Conservation (phyloP, 2,888 invertebrate genomes). For the Notodonta ziczac region DNA sequence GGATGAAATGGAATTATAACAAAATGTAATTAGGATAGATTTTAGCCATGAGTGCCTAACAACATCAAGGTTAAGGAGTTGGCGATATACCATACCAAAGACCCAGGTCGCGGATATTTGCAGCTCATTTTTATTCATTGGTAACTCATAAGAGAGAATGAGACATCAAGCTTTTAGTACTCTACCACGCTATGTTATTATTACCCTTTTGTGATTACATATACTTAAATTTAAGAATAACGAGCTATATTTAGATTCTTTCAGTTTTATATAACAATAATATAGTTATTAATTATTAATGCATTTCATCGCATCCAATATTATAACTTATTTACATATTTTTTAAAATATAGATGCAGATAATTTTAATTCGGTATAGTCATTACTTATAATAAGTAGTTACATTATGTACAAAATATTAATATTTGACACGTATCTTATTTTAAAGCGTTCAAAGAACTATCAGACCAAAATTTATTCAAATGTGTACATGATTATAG, state of each 20-base stretch:
- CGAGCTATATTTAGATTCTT: neutral
- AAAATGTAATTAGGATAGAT: neutral
- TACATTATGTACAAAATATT: conserved; percentile 17
- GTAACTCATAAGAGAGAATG: neutral
- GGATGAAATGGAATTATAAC: neutral
- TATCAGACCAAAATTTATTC: neutral
- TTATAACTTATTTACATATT: conserved; percentile 7
- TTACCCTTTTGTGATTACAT: neutral
- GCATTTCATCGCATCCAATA: neutral
- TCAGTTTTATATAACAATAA: neutral
- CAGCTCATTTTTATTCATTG: neutral
- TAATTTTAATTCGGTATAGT: conserved; percentile 19
- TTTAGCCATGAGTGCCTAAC: neutral
- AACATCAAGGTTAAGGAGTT: too few species aligned
- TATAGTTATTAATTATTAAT: neutral
- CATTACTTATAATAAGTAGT: conserved; percentile 20
- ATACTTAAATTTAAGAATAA: neutral
- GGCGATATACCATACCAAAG: too few species aligned
- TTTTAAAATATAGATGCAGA: conserved; percentile 9
- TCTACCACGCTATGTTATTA: neutral
- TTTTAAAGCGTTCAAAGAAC: neutral
- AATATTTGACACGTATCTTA: conserved; percentile 1
- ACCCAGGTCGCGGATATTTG: neutral
- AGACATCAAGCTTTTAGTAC: neutral
- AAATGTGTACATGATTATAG: too few species aligned